Evolutionary conservation across 2,113 vertebrate species (phyloP).

Genomic region (Oenanthe melanoleuca): DNA sequence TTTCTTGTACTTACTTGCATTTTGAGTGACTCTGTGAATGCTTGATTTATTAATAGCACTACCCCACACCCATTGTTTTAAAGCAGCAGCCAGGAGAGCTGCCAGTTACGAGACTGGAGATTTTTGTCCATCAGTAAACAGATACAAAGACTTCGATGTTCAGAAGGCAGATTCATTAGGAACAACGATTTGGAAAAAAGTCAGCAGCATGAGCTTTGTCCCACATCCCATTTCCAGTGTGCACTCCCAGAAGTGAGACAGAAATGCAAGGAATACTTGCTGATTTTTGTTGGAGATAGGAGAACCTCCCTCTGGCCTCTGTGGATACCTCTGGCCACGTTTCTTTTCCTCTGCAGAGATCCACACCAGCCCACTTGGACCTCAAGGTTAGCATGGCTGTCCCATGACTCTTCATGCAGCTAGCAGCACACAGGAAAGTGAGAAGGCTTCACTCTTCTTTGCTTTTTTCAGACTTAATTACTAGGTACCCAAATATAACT

Average conservation of each 20-base stretch:
- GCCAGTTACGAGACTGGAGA: not conserved
- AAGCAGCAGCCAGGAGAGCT: not conserved
- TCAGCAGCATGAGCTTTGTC: not conserved
- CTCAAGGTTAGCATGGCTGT: not conserved
- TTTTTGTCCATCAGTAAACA: not conserved
- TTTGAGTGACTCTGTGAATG: slow-evolving; percentile 1
- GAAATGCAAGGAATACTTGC: not conserved
- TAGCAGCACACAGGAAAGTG: not conserved
- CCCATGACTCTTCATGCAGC: not conserved
- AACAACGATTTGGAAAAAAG: not conserved
- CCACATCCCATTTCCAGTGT: not conserved
- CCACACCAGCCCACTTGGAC: not conserved
- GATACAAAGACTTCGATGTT: not conserved
- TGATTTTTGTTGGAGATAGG: not conserved
- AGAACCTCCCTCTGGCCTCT: not conserved
- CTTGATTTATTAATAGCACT: slow-evolving; percentile 47
- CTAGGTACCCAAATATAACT: not conserved
- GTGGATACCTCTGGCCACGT: not conserved
- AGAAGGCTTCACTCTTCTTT: not conserved
- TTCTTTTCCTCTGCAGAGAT: not conserved
- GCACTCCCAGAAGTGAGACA: not conserved
- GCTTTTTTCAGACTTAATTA: not conserved
- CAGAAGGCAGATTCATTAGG: not conserved
- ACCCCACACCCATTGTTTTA: not conserved
- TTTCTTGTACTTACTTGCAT: slow-evolving; percentile 68